A percentile compares a stretch with the other conserved stretches of the same genome.
Evolutionary conservation across 2,113 vertebrate species (phyloP).

Genomic region (Choloepus hoffmanni): DNA sequence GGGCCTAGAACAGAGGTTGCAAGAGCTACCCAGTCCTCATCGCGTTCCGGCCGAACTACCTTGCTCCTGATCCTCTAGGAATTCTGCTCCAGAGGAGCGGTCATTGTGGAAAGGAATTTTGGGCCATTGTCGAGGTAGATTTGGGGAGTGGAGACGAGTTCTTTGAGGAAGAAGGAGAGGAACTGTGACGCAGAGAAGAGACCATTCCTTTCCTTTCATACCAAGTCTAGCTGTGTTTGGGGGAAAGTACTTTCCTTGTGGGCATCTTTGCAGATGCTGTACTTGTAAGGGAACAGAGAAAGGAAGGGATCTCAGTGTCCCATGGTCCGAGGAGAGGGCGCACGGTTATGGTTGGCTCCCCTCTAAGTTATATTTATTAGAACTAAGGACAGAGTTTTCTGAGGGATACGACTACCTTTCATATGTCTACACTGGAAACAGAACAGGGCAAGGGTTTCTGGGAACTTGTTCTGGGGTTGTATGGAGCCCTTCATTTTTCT

Average conservation of each 20-base stretch:
- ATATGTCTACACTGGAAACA: background rate
- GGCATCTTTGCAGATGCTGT: slow-evolving; percentile 29
- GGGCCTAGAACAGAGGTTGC: background rate
- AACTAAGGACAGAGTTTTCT: background rate
- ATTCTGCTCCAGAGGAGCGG: background rate
- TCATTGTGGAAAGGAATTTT: slow-evolving; percentile 2
- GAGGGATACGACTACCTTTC: background rate
- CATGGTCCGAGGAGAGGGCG: background rate
- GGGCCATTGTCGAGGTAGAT: slow-evolving; percentile 60
- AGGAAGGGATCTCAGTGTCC: background rate
- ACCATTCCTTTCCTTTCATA: slow-evolving; percentile 19
- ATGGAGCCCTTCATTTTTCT: background rate
- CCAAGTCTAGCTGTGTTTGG: slow-evolving; percentile 3
- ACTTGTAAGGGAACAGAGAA: background rate
- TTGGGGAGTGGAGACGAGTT: slow-evolving; percentile 62
- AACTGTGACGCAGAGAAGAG: slow-evolving; percentile 37
- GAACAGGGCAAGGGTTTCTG: background rate
- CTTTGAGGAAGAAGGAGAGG: slow-evolving; percentile 74
- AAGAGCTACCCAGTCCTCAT: background rate
- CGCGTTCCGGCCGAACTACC: background rate
- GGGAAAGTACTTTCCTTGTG: background rate
- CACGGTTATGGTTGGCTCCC: background rate
- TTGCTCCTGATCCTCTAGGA: background rate
- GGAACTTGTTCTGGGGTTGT: background rate
- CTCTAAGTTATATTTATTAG: background rate